phyloP scores from a whole-genome alignment of 2,888 invertebrate genomes.

The Taphrorychus bicolor region DNA sequence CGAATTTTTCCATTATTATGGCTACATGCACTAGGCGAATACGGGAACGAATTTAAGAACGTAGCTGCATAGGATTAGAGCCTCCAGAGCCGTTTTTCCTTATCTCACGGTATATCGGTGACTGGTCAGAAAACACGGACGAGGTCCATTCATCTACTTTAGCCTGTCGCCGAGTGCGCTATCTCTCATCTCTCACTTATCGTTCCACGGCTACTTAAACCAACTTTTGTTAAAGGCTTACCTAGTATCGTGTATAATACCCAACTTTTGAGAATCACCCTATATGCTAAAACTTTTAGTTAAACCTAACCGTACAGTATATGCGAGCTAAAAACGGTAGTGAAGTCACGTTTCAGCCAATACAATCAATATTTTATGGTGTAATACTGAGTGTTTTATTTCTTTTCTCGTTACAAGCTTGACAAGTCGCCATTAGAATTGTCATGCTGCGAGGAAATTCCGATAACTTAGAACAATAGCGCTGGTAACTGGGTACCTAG shows the following conservation, averaged over 20 bases:
- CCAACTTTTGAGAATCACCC: neutral
- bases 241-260: neutral
- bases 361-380: slow-evolving; percentile 41
- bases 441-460: slow-evolving; percentile 37
- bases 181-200: slow-evolving; percentile 39
- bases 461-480: slow-evolving; percentile 34
- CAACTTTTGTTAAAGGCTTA: neutral
- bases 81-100: slow-evolving; percentile 42
- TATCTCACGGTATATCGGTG: slow-evolving; percentile 48
- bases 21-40: too few species aligned
- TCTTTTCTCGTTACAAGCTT: slow-evolving; percentile 38
- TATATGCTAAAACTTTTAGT: neutral
- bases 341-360: slow-evolving; percentile 39
- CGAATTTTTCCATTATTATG: too few species aligned
- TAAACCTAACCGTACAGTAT: slow-evolving; percentile 6
- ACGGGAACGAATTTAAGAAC: slow-evolving; percentile 22
- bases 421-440: slow-evolving; percentile 38
- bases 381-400: slow-evolving; percentile 37
- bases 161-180: slow-evolving; percentile 36
- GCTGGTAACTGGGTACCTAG: slow-evolving; percentile 12
- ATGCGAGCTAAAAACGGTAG: slow-evolving; percentile 29
- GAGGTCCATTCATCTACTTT: slow-evolving; percentile 48
- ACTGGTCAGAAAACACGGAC: slow-evolving; percentile 44
- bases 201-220: slow-evolving; percentile 17
- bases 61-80: slow-evolving; percentile 16